Conservation (phyloP, 2,113 vertebrate genomes). For the Ariopsis seemanni region DNA sequence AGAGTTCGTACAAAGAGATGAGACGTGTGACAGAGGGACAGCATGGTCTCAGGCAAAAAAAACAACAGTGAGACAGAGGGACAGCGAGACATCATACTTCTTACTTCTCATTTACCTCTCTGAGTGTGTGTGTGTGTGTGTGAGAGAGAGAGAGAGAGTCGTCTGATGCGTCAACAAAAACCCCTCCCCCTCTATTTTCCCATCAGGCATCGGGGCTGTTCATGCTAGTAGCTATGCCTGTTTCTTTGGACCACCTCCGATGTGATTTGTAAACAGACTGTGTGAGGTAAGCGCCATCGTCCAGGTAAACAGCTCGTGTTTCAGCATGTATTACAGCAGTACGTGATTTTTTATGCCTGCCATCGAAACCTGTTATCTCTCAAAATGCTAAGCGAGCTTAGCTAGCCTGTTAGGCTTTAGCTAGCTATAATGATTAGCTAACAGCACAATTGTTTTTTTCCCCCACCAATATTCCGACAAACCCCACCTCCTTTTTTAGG, state of each 20-base stretch:
- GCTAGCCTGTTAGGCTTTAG: neutral
- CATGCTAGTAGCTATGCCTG: slow-evolving; percentile 17
- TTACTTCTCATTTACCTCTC: neutral
- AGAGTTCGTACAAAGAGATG: too few species aligned
- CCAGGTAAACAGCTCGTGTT: neutral
- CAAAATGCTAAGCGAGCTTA: neutral
- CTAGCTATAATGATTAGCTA: neutral
- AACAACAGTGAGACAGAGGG: too few species aligned
- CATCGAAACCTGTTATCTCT: neutral
- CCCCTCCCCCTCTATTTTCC: slow-evolving; percentile 30
- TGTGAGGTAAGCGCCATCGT: slow-evolving; percentile 32
- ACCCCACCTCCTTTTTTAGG: neutral
- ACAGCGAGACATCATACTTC: neutral
- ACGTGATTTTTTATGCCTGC: neutral
- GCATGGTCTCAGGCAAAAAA: neutral
- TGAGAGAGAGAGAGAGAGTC: neutral
- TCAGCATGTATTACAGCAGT: neutral
- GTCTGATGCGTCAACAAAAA: slow-evolving; percentile 25
- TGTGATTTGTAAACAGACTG: slow-evolving; percentile 23
- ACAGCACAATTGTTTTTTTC: neutral
- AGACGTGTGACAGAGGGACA: neutral
- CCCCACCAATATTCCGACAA: neutral
- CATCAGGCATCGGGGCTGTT: slow-evolving; percentile 37
- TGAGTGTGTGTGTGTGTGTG: neutral
- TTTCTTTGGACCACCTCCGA: slow-evolving; percentile 20